Evolutionary conservation across 2,888 invertebrate genomes (phyloP).

Genomic region (Podotricha telesiphe): DNA sequence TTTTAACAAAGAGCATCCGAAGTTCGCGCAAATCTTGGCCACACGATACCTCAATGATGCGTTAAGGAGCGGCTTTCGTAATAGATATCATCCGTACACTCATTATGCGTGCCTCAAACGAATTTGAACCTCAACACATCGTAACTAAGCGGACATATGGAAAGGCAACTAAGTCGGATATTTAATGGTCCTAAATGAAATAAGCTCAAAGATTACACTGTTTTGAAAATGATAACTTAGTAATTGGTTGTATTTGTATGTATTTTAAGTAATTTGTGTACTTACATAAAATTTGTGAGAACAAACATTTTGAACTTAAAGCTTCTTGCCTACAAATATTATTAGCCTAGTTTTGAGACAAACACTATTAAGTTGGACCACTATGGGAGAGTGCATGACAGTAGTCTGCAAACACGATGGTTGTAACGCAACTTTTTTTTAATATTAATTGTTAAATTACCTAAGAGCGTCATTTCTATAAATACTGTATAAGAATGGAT

Average conservation of each 20-base stretch:
- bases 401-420: too few species aligned
- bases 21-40: constrained; percentile 4
- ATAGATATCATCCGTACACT: constrained; percentile 51
- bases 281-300: too few species aligned
- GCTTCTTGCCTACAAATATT: too few species aligned
- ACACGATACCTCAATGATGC: constrained; percentile 57
- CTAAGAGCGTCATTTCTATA: too few species aligned
- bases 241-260: constrained; percentile 14
- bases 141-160: constrained; percentile 12
- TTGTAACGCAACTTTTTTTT: too few species aligned
- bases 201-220: constrained; percentile 45
- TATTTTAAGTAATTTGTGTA: background rate
- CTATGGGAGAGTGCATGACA: too few species aligned
- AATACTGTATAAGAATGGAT: too few species aligned
- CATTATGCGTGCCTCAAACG: constrained; percentile 28
- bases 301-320: too few species aligned
- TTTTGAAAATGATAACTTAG: constrained; percentile 37
- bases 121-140: constrained; percentile 35
- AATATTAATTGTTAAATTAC: too few species aligned
- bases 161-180: constrained; percentile 21
- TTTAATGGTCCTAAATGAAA: constrained; percentile 43
- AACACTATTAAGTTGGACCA: too few species aligned
- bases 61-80: constrained; percentile 53
- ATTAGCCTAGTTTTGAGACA: too few species aligned
- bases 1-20: background rate